Evolutionary conservation across 2,888 invertebrate genomes (phyloP), one percentile per base, ranked within the genome.

Genomic region (Xanthia icteritia): DNA sequence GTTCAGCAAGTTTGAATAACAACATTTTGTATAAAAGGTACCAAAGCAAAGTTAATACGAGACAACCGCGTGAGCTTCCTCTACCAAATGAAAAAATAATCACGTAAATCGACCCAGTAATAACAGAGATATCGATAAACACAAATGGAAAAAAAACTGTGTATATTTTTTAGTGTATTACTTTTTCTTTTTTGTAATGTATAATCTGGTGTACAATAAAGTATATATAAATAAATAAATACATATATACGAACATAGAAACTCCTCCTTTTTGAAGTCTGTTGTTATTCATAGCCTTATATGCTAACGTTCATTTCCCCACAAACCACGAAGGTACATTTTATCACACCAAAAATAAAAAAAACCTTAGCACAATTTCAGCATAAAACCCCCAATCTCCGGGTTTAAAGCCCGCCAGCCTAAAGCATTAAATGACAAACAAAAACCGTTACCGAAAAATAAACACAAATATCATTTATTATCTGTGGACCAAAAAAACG

Each of bases 401-500:
- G 8, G 8, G n/a, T n/a, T 60, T 66, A 77, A 61, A 77, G 27
- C 69, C 58, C n/a, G 36, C 36, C 71, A 72, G 76, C 63, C 61
- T 45, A 73, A 73, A 82, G 72, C 66, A 63, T 81, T 42, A 73
- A 51, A 79, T 73, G 71, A 73, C 73, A 73, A 82, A 80, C 73
- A 75, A 77, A 82, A 87, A 69, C 36, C 51, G 60, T 68, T 71
- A 78, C 76, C 75, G 39, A 75, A 87, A 83, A 87, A 86, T 79
- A 79, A 84, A 75, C 73, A 76, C 66, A 76, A 88, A 86, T 82
- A 84, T 86, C 74, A 90, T 91, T 88, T 90, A 87, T 90, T 92
- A 94, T 93, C 92, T 88, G 88, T 77, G 75, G 80, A 75, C 81
- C 89, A 89, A 92, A 94, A 94, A 94, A 93, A 92, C 87, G 93